Conservation (phyloP, 2,797 vertebrate genomes). For the Phoxinus dragarum region DNA sequence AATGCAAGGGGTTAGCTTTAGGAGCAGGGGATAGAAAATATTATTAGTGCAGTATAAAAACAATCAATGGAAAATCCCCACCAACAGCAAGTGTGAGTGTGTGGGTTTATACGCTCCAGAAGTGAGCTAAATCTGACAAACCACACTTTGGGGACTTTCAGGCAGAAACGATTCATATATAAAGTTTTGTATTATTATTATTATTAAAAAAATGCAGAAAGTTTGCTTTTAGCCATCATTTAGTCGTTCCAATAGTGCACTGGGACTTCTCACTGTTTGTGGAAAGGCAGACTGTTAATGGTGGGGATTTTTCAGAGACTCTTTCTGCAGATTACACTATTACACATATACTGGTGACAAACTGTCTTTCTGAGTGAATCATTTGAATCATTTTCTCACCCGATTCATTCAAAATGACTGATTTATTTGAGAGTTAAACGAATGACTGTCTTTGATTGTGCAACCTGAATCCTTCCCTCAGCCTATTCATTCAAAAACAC, state of each 20-base stretch:
- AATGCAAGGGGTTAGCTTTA: slow-evolving; percentile 6
- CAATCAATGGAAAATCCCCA: slow-evolving; percentile 20
- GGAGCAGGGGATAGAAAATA: slow-evolving; percentile 13
- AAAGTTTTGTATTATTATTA: background rate
- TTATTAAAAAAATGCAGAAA: background rate
- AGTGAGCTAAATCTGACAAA: background rate
- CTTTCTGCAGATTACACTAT: background rate
- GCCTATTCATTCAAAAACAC: background rate
- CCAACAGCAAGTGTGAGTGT: background rate
- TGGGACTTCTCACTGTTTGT: background rate
- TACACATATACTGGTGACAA: background rate
- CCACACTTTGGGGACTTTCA: background rate
- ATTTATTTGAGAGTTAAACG: background rate
- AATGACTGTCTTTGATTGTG: background rate
- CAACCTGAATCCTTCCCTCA: background rate
- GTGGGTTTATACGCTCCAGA: slow-evolving; percentile 1
- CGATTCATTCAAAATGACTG: background rate
- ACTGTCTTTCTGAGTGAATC: background rate
- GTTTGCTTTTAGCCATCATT: background rate
- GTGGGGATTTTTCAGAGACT: background rate
- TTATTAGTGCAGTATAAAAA: slow-evolving; percentile 25
- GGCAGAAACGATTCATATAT: background rate
- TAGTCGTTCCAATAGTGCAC: background rate
- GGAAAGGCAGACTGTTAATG: background rate
- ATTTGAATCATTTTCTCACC: too few relatives aligned